phyloP scores from a whole-genome alignment of 1,140 invertebrate species.

The Drosophila pseudoananassae region DNA sequence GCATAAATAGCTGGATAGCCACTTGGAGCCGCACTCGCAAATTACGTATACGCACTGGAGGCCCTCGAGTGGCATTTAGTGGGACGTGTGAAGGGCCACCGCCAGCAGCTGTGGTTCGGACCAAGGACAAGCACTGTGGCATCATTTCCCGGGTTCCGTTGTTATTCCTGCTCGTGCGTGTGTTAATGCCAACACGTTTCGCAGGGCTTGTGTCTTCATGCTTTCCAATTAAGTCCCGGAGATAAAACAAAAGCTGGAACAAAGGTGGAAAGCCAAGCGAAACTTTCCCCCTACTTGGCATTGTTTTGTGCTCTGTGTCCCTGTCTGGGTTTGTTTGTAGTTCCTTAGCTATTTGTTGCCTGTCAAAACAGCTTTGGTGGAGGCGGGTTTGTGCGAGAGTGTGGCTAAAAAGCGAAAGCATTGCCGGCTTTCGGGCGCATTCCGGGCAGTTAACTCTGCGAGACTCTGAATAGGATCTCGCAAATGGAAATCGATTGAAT shows the following conservation, averaged over 20 bases:
- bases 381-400: conserved; percentile 11
- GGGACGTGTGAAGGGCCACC: conserved; percentile 1
- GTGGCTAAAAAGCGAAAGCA: conserved; percentile 24
- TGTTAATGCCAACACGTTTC: conserved; percentile 60
- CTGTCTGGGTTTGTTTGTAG: conserved; percentile 19
- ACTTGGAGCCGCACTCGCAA: conserved; percentile 44
- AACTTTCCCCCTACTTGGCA: conserved; percentile 27
- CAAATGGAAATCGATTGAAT: conserved; percentile 34
- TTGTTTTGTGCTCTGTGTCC: conserved; percentile 1
- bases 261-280: conserved; percentile 60
- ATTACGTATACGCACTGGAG: conserved; percentile 32
- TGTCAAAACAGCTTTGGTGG: conserved; percentile 51
- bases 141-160: neutral
- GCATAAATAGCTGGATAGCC: conserved; percentile 44
- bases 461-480: conserved; percentile 10
- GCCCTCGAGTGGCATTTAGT: conserved; percentile 14
- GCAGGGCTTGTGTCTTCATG: conserved; percentile 47
- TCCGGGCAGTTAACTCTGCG: conserved; percentile 36
- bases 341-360: conserved; percentile 38
- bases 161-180: conserved; percentile 58
- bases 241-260: conserved; percentile 61
- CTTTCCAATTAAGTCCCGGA: conserved; percentile 67
- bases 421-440: conserved; percentile 43
- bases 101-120: conserved; percentile 9
- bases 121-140: conserved; percentile 50